These are phyloP conservation scores for Hermetia illucens DNA, from an alignment of 1,140 invertebrate species.

Conservation along the genomic window DNA sequence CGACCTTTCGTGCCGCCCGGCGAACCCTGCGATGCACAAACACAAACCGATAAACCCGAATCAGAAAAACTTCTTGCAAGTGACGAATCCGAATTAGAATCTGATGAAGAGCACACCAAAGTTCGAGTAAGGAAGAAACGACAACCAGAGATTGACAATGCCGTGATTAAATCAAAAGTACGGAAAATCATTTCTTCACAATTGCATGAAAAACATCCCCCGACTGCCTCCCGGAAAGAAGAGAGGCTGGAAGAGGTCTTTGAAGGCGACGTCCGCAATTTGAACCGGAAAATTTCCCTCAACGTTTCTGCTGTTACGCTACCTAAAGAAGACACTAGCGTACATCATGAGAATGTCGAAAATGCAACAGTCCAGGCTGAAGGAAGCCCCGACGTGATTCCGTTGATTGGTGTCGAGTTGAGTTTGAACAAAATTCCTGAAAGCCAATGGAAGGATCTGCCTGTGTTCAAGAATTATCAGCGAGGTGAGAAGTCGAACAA, in stretches of 20 bases:
- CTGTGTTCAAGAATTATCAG: conserved; percentile 80
- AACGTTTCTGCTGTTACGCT: conserved; percentile 2
- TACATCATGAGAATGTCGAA: no score
- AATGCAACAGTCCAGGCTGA: no score
- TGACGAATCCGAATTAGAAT: conserved; percentile 45
- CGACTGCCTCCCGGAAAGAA: no score
- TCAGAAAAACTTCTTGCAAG: conserved; percentile 5
- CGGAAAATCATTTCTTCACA: no score
- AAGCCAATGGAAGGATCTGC: conserved; percentile 59
- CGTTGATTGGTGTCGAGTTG: conserved; percentile 33
- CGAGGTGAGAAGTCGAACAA: conserved; percentile 64
- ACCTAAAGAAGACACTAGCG: no score
- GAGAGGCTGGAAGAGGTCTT: no score
- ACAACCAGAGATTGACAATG: no score
- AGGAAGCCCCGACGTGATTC: no score
- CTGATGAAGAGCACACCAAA: conserved; percentile 38
- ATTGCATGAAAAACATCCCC: no score
- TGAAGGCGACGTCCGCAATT: no score
- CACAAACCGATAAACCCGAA: conserved; percentile 10
- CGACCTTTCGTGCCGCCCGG: conserved; percentile 11
- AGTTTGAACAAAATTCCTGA: conserved; percentile 50
- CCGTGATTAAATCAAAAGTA: no score
- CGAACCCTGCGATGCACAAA: conserved; percentile 6
- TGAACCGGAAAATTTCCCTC: conserved; percentile 6
- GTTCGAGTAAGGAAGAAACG: no score